Evolutionary conservation across 2,888 invertebrate species (phyloP).

Genomic region (Torymus texanus): DNA sequence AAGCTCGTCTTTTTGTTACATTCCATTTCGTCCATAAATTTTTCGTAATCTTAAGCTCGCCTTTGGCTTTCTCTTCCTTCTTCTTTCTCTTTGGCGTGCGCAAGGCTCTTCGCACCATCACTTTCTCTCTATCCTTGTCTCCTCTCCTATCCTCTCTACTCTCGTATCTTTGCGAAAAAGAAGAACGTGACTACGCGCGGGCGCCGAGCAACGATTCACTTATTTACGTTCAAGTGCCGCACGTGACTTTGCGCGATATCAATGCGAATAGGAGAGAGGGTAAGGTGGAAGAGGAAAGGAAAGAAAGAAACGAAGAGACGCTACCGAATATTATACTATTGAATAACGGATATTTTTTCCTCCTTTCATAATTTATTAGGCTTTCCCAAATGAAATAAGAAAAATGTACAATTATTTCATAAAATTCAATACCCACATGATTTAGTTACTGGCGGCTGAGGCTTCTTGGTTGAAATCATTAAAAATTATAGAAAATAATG

Average conservation of each 20-base stretch:
- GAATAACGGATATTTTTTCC: constrained; percentile 43
- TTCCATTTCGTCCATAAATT: constrained; percentile 48
- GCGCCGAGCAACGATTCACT: constrained; percentile 53
- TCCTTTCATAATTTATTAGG: constrained; percentile 9
- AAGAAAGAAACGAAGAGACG: constrained; percentile 16
- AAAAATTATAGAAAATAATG: no score
- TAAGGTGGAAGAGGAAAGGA: neutral
- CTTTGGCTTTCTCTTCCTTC: constrained; percentile 16
- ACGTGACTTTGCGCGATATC: constrained; percentile 54
- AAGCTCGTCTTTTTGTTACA: constrained; percentile 35
- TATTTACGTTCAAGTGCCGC: constrained; percentile 54
- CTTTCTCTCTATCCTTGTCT: neutral
- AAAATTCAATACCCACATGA: neutral
- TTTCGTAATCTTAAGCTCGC: constrained; percentile 46
- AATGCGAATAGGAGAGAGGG: constrained; percentile 41
- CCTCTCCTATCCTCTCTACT: constrained; percentile 5
- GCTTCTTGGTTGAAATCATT: neutral
- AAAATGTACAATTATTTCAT: neutral
- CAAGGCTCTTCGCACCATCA: neutral
- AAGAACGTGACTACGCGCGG: constrained; percentile 48
- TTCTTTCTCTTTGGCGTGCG: neutral
- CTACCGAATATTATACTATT: constrained; percentile 45
- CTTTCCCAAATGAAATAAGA: neutral
- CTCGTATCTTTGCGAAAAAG: constrained; percentile 48
- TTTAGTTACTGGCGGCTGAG: neutral